phyloP scores from a whole-genome alignment of 2,113 vertebrate species.

The Cinclus cinclus region DNA sequence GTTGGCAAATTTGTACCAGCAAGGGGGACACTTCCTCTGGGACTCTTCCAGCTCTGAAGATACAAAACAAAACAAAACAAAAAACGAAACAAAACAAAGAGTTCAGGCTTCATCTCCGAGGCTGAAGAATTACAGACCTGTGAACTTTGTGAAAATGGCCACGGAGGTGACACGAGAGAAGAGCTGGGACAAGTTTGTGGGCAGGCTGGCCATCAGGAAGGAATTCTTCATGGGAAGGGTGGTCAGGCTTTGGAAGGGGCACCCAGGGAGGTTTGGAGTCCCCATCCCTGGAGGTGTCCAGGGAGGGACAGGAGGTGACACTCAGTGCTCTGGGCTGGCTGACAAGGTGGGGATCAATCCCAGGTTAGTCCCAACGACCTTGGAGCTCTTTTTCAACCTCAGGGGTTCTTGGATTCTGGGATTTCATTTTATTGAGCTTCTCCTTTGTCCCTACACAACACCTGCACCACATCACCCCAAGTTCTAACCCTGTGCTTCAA shows the following conservation, averaged over 20 bases:
- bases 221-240: rapidly evolving
- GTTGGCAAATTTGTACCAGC: constrained; percentile 98
- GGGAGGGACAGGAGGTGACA: neutral
- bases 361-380: rapidly evolving
- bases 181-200: neutral
- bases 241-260: neutral
- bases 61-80: neutral
- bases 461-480: neutral
- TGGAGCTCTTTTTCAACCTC: neutral
- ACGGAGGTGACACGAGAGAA: rapidly evolving
- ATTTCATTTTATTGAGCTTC: neutral
- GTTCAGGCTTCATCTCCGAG: neutral
- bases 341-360: rapidly evolving
- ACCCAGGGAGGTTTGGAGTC: neutral
- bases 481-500: neutral
- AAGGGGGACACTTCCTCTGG: constrained; percentile 94
- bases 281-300: neutral
- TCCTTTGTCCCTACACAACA: neutral
- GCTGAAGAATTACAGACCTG: neutral
- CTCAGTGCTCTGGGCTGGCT: neutral
- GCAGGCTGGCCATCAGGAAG: neutral
- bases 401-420: neutral
- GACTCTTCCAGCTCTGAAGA: constrained; percentile 92
- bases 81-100: neutral
- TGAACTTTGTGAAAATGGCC: rapidly evolving